Conservation (phyloP, 2,113 vertebrate genomes). For the Syngnathus scovelli region DNA sequence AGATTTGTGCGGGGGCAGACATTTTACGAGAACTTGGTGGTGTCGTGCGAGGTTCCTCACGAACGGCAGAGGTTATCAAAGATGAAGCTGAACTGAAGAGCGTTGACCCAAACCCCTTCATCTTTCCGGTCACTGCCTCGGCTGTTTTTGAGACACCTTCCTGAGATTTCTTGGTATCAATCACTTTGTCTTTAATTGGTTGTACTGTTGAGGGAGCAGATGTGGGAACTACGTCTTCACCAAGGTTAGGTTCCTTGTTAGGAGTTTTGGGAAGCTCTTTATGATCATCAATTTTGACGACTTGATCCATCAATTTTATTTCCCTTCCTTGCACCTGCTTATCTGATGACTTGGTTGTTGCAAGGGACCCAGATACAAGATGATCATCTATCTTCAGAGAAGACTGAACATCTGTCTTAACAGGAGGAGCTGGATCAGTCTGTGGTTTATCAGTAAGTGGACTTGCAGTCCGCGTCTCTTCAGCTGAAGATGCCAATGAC, state of each 20-base stretch:
- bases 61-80: slow-evolving; percentile 61
- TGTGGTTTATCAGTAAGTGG: slow-evolving; percentile 17
- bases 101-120: slow-evolving; percentile 62
- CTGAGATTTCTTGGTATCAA: slow-evolving; percentile 62
- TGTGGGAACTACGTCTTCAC: slow-evolving; percentile 49
- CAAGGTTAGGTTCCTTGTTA: slow-evolving; percentile 42
- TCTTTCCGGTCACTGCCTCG: slow-evolving; percentile 59
- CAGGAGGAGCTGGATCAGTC: slow-evolving; percentile 8
- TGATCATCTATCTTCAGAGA: background rate
- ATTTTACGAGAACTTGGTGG: slow-evolving; percentile 57
- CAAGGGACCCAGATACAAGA: background rate
- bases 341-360: background rate
- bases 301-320: slow-evolving; percentile 27
- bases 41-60: slow-evolving; percentile 54
- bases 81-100: slow-evolving; percentile 67
- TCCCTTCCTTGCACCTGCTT: slow-evolving; percentile 7
- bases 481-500: slow-evolving; percentile 15
- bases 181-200: slow-evolving; percentile 68
- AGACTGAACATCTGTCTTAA: slow-evolving; percentile 7
- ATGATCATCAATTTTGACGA: slow-evolving; percentile 18
- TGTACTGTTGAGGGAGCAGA: slow-evolving; percentile 45
- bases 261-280: slow-evolving; percentile 15
- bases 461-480: slow-evolving; percentile 29
- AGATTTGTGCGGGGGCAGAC: slow-evolving; percentile 50
- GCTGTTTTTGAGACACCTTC: slow-evolving; percentile 26